phyloP scores from a whole-genome alignment of 2,888 invertebrate genomes.

The Cistogaster globosa region DNA sequence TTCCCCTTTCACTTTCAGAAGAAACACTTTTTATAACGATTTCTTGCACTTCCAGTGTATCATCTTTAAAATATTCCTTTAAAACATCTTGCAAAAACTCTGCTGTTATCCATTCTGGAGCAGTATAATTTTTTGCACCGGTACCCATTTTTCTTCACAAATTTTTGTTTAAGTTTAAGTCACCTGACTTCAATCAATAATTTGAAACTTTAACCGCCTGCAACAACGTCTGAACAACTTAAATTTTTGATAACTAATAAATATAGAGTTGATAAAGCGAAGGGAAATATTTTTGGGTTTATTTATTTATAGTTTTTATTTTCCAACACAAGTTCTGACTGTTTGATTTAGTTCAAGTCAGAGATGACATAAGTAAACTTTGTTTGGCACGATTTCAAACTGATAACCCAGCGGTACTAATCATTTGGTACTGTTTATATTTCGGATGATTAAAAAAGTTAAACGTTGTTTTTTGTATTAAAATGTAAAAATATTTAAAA shows the following conservation, averaged over 20 bases:
- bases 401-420: too few species aligned
- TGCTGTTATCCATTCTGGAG: constrained; percentile 80
- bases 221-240: constrained; percentile 41
- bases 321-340: constrained; percentile 28
- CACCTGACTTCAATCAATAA: constrained; percentile 77
- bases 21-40: constrained; percentile 77
- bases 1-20: constrained; percentile 74
- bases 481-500: too few species aligned
- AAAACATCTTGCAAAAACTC: constrained; percentile 81
- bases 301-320: neutral
- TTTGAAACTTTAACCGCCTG: neutral
- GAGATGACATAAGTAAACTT: too few species aligned
- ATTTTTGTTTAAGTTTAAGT: constrained; percentile 69
- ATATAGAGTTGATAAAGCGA: neutral
- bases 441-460: too few species aligned
- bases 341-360: too few species aligned
- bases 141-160: constrained; percentile 77
- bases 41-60: constrained; percentile 77
- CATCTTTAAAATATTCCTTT: constrained; percentile 81
- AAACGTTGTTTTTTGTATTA: too few species aligned
- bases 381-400: too few species aligned
- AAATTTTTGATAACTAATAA: constrained; percentile 43
- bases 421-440: too few species aligned
- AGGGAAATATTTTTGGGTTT: constrained; percentile 38
- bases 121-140: constrained; percentile 78